Conservation (phyloP, 2,888 invertebrate species). For the Brachypalpus laphriformis region DNA sequence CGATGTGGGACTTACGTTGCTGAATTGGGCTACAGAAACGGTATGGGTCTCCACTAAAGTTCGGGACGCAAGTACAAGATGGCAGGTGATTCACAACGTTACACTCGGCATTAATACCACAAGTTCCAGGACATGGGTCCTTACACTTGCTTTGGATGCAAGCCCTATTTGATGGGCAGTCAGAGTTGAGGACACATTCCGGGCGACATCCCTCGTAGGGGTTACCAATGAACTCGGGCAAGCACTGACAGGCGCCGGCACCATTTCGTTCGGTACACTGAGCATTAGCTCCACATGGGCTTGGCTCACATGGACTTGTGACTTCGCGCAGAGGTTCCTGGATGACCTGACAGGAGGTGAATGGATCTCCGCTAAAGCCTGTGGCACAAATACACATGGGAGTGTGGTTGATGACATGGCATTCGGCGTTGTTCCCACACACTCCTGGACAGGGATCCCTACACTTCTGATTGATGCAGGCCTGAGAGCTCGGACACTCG, state of each 20-base stretch:
- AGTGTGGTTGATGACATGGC: conserved; percentile 85
- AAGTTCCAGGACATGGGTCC: conserved; percentile 91
- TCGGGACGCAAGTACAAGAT: conserved; percentile 87
- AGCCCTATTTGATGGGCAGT: conserved; percentile 88
- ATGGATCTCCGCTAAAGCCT: conserved; percentile 85
- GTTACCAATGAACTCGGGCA: conserved; percentile 89
- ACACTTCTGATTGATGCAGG: conserved; percentile 90
- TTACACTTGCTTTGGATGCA: conserved; percentile 89
- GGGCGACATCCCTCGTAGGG: conserved; percentile 90
- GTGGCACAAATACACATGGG: conserved; percentile 85
- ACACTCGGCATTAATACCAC: conserved; percentile 89
- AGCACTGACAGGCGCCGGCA: conserved; percentile 88
- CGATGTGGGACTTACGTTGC: conserved; percentile 83
- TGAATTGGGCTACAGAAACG: conserved; percentile 84
- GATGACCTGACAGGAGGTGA: conserved; percentile 78
- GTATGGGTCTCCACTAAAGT: conserved; percentile 91
- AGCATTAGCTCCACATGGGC: conserved; percentile 91
- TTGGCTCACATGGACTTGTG: conserved; percentile 86
- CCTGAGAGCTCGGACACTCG: conserved; percentile 89
- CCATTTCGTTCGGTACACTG: conserved; percentile 86
- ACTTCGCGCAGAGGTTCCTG: conserved; percentile 78
- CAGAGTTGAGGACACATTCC: conserved; percentile 89
- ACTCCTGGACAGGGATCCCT: conserved; percentile 88
- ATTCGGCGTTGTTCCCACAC: conserved; percentile 86
- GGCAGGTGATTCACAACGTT: conserved; percentile 89